phyloP scores from a whole-genome alignment of 2,113 vertebrate species.

The Todiramphus saurophagus region DNA sequence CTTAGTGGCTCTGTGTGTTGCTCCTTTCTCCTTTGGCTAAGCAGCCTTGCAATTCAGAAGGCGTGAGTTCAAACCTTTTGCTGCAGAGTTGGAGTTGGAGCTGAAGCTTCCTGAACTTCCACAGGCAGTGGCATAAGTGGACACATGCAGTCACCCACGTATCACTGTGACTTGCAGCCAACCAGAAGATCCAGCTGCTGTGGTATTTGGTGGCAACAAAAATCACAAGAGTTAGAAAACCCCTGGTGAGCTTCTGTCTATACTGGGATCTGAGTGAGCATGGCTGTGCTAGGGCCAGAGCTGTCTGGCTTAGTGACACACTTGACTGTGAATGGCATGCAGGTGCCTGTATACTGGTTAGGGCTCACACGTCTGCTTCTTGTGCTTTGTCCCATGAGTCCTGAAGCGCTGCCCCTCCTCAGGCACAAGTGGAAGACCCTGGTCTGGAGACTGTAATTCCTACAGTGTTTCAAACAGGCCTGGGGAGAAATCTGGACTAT shows the following conservation, averaged over 20 bases:
- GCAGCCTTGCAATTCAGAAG: not conserved
- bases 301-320: not conserved
- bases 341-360: not conserved
- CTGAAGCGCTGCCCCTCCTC: not conserved
- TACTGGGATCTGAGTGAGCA: not conserved
- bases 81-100: not conserved
- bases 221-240: not conserved
- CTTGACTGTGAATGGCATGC: not conserved
- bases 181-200: not conserved
- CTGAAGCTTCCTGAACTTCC: not conserved
- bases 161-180: not conserved
- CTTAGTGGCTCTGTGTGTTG: not conserved
- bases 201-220: not conserved
- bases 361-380: not conserved
- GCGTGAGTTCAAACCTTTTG: not conserved
- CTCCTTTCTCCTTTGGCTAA: not conserved
- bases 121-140: not conserved
- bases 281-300: not conserved
- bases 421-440: not conserved
- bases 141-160: not conserved
- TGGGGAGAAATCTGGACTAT: not conserved
- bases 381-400: not conserved
- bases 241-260: not conserved
- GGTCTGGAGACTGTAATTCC: not conserved
- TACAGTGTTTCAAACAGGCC: not conserved